Base-by-base conservation (phyloP, 1,140 invertebrate genomes). In the Macrobrachium rosenbergii region DNA sequence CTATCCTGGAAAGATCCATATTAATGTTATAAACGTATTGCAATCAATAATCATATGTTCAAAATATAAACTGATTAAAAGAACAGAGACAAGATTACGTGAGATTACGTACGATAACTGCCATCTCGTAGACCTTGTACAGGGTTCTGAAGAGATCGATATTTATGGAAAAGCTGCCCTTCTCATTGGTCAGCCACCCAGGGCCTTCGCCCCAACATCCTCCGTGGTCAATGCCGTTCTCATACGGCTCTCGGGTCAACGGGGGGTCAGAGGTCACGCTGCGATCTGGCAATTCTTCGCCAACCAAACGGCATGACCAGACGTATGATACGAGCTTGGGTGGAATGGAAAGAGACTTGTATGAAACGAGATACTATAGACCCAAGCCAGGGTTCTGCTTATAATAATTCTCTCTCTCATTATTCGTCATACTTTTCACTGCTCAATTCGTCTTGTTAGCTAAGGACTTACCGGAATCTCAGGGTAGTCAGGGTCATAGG, bases 161-260 rank as follows among this genome's bases (percentile, higher is more conserved):
- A 58, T 23, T 28, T 19, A 87, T 52, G 52, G 67, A 75, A 14
- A 87, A 52, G 11, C 28, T 58, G 16, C 64, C 23, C 21, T 17
- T 52, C 8, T n/a, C 43, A 16, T 62, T 87, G 43, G 79, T 59
- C 64, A 89, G 28, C 85, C 62, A 83, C 43, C 21, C 78, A 6
- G 85, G 85, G 16, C 85, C 85, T 60, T 87, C 67, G 12, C 85
- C 85, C 85, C 85, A 87, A 58, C 85, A 87, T 8, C 85, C 85
- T 10, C 85, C 85, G 23, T 23, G 52, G 64, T 80, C 85, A 16
- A 43, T 19, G 11, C 23, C 45, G 8, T 19, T 52, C 17, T 63
- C 84, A 17, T 82, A 87, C 12, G 21, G 21, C 16, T 64, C 59
- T 52, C 85, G 64, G 79, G 16, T 75, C 19, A 43, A 2, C 12